Conservation (phyloP, 2,888 invertebrate genomes). For the Coleophora deauratella region DNA sequence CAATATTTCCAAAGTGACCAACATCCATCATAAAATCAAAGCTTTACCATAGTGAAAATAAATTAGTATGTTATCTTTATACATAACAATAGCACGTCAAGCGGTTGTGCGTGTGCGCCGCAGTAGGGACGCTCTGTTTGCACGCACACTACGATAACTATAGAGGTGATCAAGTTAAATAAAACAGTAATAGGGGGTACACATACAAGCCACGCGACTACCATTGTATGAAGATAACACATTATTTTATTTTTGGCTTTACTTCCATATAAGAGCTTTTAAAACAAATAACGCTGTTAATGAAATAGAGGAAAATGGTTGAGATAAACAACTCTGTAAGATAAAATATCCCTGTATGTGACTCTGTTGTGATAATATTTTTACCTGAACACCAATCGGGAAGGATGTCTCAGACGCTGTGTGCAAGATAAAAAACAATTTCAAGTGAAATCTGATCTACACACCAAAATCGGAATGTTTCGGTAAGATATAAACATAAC, state of each 20-base stretch:
- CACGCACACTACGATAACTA: too few species aligned
- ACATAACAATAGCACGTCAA: too few species aligned
- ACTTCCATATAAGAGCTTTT: too few species aligned
- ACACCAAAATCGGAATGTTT: neutral
- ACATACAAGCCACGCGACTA: too few species aligned
- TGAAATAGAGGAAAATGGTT: conserved; percentile 20
- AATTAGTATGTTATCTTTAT: too few species aligned
- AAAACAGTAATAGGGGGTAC: too few species aligned
- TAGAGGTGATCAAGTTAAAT: too few species aligned
- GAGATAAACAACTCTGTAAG: conserved; percentile 24
- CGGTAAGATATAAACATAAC: conserved; percentile 28
- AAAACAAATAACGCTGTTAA: neutral
- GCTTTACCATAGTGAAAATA: conserved; percentile 41
- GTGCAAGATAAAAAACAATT: too few species aligned
- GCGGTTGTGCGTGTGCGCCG: too few species aligned
- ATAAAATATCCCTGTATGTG: conserved; percentile 72
- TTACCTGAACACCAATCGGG: conserved; percentile 45
- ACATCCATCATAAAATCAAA: conserved; percentile 68
- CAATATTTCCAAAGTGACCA: conserved; percentile 42
- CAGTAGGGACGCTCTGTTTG: too few species aligned
- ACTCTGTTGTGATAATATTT: conserved; percentile 57
- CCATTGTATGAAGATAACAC: too few species aligned
- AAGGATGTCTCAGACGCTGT: conserved; percentile 14
- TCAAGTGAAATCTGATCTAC: neutral
- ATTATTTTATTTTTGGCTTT: too few species aligned